These are phyloP conservation scores for Acestrorhynchus altus DNA, from an alignment of 2,797 vertebrate genomes.

Conservation along the genomic window DNA sequence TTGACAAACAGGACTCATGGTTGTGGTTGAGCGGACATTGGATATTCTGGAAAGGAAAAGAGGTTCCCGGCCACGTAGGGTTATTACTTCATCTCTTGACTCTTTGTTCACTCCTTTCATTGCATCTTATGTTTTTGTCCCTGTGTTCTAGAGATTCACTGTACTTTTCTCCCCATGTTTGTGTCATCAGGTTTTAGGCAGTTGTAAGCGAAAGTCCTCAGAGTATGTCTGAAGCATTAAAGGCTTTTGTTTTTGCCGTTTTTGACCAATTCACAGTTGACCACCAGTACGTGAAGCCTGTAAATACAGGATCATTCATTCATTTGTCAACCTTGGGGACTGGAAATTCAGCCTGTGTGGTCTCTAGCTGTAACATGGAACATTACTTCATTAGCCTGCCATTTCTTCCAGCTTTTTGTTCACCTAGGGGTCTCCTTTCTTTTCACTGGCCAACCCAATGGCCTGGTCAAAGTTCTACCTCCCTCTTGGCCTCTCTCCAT, in stretches of 20 bases:
- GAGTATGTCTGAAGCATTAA: neutral
- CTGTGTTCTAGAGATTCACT: neutral
- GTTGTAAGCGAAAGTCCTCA: neutral
- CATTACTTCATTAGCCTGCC: constrained; percentile 53
- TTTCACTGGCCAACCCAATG: constrained; percentile 27
- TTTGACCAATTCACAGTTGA: neutral
- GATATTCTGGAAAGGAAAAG: constrained; percentile 11
- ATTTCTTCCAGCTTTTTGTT: constrained; percentile 40
- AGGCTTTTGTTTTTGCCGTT: neutral
- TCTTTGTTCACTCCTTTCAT: constrained; percentile 52
- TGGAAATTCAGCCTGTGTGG: neutral
- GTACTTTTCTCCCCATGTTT: neutral
- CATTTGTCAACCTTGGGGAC: neutral
- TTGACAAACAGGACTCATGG: constrained; percentile 17
- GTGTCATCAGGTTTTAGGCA: constrained; percentile 12
- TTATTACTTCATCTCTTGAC: constrained; percentile 43
- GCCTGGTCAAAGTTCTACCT: constrained; percentile 45
- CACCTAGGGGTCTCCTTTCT: constrained; percentile 46
- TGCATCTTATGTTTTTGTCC: neutral
- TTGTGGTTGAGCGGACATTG: neutral
- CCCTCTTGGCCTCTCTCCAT: constrained; percentile 62
- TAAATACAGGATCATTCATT: neutral
- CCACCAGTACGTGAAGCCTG: neutral
- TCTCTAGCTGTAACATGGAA: constrained; percentile 12
- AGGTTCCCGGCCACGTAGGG: neutral